Base-by-base conservation (phyloP, 2,797 vertebrate species). In the Taeniopygia guttata region DNA sequence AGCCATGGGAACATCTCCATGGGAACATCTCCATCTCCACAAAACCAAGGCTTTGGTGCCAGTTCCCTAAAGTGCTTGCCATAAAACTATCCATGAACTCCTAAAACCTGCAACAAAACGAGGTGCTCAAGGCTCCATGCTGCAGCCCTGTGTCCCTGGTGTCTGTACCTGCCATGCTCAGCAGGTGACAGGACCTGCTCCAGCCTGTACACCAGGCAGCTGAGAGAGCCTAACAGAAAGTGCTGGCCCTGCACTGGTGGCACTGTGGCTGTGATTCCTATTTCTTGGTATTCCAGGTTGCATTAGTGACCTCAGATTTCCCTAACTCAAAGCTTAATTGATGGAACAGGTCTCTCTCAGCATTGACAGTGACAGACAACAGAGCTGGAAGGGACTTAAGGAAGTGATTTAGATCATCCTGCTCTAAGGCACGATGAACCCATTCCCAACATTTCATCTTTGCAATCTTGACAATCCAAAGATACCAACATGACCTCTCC, bases 101-200 rank as follows among this genome's bases (percentile, higher is more conserved):
- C 54, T 38, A n/a, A 78, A 73, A 58, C 21, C 58, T 49, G 19
- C 54, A 56, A 10, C 42, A 38, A 55, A 56, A 20, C 2, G 18
- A 64, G 75, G 63, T 29, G 29, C 38, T 34, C 32, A 7, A 29
- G 49, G 21, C 30, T 23, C 26, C 3, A 2, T 51, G 60, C 74
- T 70, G 56, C 52, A 62, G 64, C 46, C 0, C 0, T 14, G 34
- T 4, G 5, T 32, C 38, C 9, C 3, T 26, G 78, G 11, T 6
- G 32, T 6, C 8, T 4, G 10, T 32, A 7, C 58, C 30, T 87
- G 34, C 36, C 23, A 11, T 0, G 3, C 13, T 46, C 59, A 59
- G 68, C n/a, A 32, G 49, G 42, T 49, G 63, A 11, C 21, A 13
- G 55, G 14, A 3, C 32, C 25, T 59, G 23, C 30, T 11, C 64